phyloP scores from a whole-genome alignment of 2,888 invertebrate genomes.

The Rhagophthalmus giganteus region DNA sequence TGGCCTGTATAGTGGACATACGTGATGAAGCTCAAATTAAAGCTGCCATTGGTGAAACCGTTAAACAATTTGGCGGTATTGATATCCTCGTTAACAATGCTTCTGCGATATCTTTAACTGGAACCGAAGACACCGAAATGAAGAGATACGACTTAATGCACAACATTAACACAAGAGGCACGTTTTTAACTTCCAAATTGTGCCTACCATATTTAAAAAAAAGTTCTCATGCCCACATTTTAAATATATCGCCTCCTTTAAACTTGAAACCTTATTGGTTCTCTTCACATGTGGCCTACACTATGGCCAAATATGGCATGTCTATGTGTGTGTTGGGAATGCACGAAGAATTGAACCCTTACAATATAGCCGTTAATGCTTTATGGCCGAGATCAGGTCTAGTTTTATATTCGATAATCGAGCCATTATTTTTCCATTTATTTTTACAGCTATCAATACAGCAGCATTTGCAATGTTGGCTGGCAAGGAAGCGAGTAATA shows the following conservation, averaged over 20 bases:
- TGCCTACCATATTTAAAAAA: slow-evolving; percentile 87
- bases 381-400: slow-evolving; percentile 96
- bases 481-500: slow-evolving; percentile 64
- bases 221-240: slow-evolving; percentile 88
- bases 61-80: slow-evolving; percentile 90
- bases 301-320: slow-evolving; percentile 99
- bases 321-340: slow-evolving; percentile 98
- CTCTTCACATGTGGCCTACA: slow-evolving; percentile 89
- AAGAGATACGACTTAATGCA: slow-evolving; percentile 97
- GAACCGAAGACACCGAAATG: slow-evolving; percentile 86
- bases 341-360: slow-evolving; percentile 85
- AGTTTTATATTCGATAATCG: no score
- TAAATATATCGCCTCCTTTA: slow-evolving; percentile 93
- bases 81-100: slow-evolving; percentile 96
- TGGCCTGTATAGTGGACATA: slow-evolving; percentile 88
- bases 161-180: slow-evolving; percentile 90
- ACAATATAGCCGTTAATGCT: slow-evolving; percentile 90
- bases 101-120: slow-evolving; percentile 86
- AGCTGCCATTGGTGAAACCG: slow-evolving; percentile 72
- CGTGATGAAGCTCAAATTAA: slow-evolving; percentile 77
- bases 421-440: slow-evolving; percentile 23
- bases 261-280: slow-evolving; percentile 91
- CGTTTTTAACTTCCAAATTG: slow-evolving; percentile 88
- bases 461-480: slow-evolving; percentile 90
- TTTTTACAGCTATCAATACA: slow-evolving; percentile 83